Conservation (phyloP, 2,113 vertebrate species). For the Melanotaenia duboulayi region DNA sequence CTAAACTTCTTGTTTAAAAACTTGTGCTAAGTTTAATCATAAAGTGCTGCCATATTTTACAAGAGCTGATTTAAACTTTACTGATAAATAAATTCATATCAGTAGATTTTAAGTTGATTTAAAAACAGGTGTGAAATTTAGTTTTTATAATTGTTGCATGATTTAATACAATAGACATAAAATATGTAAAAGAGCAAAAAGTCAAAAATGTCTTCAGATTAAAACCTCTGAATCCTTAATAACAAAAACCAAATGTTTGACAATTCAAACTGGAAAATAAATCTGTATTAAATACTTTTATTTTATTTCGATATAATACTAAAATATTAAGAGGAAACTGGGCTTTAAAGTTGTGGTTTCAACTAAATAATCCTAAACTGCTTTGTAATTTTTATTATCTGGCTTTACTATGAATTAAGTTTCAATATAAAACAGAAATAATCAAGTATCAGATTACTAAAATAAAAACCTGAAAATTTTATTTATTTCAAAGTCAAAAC, state of each 20-base stretch:
- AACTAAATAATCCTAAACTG: background rate
- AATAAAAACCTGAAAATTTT: no score
- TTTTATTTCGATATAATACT: background rate
- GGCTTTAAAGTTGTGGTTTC: slow-evolving; percentile 7
- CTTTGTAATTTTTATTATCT: background rate
- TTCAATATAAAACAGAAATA: background rate
- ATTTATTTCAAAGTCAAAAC: no score
- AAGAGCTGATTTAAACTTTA: background rate
- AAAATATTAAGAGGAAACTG: background rate
- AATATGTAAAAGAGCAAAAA: background rate
- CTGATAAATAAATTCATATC: background rate
- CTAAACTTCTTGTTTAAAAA: slow-evolving; percentile 9
- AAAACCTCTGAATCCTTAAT: background rate
- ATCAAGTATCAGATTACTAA: background rate
- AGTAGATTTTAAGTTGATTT: background rate
- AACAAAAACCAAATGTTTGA: background rate
- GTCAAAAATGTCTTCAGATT: background rate
- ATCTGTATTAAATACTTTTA: background rate
- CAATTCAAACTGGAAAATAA: background rate
- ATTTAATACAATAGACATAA: background rate
- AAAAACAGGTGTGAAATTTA: background rate
- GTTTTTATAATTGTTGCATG: background rate
- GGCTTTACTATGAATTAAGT: background rate
- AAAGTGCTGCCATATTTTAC: background rate
- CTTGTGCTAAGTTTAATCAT: slow-evolving; percentile 4